These are phyloP conservation scores for Solenodon paradoxus DNA, from an alignment of 2,113 vertebrate genomes.

Conservation along the genomic window DNA sequence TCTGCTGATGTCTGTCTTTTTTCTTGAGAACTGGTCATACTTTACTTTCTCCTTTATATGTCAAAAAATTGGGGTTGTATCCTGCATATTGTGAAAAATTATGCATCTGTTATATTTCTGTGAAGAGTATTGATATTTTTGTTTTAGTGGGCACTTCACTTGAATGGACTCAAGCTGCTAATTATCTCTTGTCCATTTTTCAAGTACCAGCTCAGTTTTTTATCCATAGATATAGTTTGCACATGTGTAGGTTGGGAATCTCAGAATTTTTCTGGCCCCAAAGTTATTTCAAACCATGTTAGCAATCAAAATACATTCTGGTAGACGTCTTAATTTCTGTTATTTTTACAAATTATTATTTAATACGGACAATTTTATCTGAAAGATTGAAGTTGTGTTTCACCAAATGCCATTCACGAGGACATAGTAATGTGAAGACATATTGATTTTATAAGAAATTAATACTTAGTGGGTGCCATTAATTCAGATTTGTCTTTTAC, in stretches of 20 bases:
- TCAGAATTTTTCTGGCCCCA: neutral
- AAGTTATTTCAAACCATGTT: neutral
- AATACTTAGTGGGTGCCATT: neutral
- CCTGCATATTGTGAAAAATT: neutral
- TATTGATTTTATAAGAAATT: neutral
- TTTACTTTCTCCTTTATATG: neutral
- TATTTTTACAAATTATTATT: constrained; percentile 25
- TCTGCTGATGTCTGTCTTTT: neutral
- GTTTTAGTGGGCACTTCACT: neutral
- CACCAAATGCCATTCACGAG: neutral
- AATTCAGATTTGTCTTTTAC: neutral
- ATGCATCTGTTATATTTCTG: neutral
- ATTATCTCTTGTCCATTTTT: neutral
- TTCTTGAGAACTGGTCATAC: neutral
- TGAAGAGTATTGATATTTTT: neutral
- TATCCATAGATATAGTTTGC: neutral
- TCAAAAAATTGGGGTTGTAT: neutral
- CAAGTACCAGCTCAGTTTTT: neutral
- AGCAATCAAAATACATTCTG: neutral
- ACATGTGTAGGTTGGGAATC: neutral
- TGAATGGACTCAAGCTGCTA: neutral
- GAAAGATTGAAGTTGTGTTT: constrained; percentile 16
- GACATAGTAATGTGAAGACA: neutral
- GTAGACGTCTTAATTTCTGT: neutral
- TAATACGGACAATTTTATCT: neutral